These are phyloP conservation scores for Eupithecia vulgata DNA, from an alignment of 2,888 invertebrate genomes.

Conservation along the genomic window DNA sequence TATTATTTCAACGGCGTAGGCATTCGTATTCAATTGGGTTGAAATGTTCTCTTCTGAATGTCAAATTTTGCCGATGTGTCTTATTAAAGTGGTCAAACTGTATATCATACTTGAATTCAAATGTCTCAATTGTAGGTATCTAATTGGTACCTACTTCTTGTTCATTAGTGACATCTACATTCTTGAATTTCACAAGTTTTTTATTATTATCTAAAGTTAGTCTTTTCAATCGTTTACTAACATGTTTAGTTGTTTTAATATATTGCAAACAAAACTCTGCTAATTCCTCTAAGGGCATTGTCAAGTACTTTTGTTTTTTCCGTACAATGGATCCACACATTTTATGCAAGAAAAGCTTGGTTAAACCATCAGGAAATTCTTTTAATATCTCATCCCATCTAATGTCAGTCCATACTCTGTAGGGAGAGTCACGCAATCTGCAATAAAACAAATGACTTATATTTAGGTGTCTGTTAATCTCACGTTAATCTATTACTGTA, in stretches of 20 bases:
- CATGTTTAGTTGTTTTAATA: conserved; percentile 34
- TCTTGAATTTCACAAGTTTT: conserved; percentile 42
- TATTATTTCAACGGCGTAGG: too few relatives aligned
- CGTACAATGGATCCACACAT: conserved; percentile 44
- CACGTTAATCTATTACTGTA: too few relatives aligned
- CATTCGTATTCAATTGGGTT: too few relatives aligned
- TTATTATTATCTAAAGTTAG: conserved; percentile 58
- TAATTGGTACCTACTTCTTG: background rate
- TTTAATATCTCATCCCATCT: conserved; percentile 66
- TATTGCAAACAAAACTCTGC: conserved; percentile 51
- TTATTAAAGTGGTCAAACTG: too few relatives aligned
- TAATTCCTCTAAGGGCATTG: conserved; percentile 55
- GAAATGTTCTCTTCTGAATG: too few relatives aligned
- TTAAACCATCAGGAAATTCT: conserved; percentile 68
- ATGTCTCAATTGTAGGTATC: background rate
- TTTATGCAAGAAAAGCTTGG: conserved; percentile 60
- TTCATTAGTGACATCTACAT: background rate
- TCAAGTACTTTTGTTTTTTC: conserved; percentile 48
- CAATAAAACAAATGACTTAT: conserved; percentile 42
- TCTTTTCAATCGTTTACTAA: conserved; percentile 60
- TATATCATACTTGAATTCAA: too few relatives aligned
- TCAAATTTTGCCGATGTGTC: too few relatives aligned
- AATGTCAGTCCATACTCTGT: conserved; percentile 71
- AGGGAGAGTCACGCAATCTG: conserved; percentile 60
- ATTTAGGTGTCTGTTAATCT: too few relatives aligned